Base-by-base conservation (phyloP, 2,888 invertebrate species). In the Helleia helle region DNA sequence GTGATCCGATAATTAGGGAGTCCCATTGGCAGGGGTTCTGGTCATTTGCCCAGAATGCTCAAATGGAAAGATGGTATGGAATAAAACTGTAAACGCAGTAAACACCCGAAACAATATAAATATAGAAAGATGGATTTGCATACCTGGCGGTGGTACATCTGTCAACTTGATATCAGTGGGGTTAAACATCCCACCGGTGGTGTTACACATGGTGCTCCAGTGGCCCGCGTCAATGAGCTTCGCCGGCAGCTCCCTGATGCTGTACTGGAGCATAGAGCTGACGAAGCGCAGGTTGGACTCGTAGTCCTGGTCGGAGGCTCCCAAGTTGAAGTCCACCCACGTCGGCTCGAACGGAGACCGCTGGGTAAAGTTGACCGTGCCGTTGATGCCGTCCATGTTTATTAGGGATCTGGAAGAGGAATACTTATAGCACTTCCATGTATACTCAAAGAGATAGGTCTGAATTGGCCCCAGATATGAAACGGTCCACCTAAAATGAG, bases 291-390 rank as follows among this genome's bases (percentile, higher is more conserved):
- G 80, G 59, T 90, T 90, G 1, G 90, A 89, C 68, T 91, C 90
- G 41, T 91, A 80, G 52, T 91, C 87, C 34, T 88, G 87, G 54
- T 88, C 86, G 0, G 92, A 79, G 0, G 93, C 87, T 0, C 86
- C 86, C 17, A 93, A 66, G 26, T 91, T 89, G 55, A 95, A 90
- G 60, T 90, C 90, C 0, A 92, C 77, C 84, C 92, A 92, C 0
- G 95, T 95, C 0, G 94, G 93, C 68, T 95, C 93, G 65, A 93
- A 95, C 14, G 91, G 91, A 0, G 94, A 93, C 22, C 91, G 88
- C 70, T 96, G 96, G 0, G 85, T 87, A 46, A 97, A 87, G 6
- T 88, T 89, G 1, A 97, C 86, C 38, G 90, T 89, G 0, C 96
- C 96, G 58, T 89, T 90, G 13, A 96, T 90, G 3, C 96, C 96